A percentile compares a stretch with the other conserved stretches of the same genome.
phyloP scores from a whole-genome alignment of 2,797 vertebrate genomes.

The Erithacus rubecula region DNA sequence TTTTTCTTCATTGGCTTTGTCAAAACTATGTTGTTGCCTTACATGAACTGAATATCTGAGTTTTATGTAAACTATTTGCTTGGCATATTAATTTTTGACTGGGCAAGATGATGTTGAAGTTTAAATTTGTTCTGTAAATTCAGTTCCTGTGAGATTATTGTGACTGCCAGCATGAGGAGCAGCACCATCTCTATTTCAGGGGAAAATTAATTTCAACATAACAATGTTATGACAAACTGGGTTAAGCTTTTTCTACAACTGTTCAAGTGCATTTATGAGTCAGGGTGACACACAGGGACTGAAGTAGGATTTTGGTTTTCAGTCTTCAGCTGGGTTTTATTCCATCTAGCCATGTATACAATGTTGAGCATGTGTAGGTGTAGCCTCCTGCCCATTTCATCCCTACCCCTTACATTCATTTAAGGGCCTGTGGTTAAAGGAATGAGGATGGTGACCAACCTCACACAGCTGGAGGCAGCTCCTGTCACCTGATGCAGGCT shows the following conservation, averaged over 20 bases:
- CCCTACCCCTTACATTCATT: background rate
- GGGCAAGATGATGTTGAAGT: background rate
- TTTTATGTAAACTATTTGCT: background rate
- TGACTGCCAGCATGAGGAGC: background rate
- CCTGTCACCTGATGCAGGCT: background rate
- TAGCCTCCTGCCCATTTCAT: background rate
- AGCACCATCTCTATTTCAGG: background rate
- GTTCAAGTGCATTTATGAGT: background rate
- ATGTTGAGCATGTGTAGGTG: background rate
- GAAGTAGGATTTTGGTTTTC: background rate
- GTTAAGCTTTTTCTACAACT: background rate
- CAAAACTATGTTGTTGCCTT: background rate
- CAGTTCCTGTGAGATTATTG: background rate
- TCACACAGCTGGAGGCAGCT: background rate
- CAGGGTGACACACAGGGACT: background rate
- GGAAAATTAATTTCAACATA: background rate
- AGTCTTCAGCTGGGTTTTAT: background rate
- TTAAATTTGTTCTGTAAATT: background rate
- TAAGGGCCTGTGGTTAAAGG: background rate
- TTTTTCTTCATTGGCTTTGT: background rate
- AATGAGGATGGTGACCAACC: background rate
- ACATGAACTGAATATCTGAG: background rate
- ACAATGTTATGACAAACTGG: background rate
- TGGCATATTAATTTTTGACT: background rate
- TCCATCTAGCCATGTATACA: background rate